Evolutionary conservation across 1,140 invertebrate species (phyloP).

Genomic region (Nautilus pompilius): DNA sequence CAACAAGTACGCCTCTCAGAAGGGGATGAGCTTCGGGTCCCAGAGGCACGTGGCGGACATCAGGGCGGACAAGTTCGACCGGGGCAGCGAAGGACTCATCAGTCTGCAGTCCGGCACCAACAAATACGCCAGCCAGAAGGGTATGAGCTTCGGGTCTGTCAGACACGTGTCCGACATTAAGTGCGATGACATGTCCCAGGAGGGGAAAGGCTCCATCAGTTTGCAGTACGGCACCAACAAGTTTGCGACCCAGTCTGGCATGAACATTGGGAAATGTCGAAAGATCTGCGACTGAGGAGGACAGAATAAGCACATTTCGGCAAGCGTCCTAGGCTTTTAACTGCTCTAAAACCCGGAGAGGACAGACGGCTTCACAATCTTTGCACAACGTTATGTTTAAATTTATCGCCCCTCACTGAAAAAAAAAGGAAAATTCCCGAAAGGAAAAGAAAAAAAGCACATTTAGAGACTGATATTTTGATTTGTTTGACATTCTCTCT

Average conservation of each 20-base stretch:
- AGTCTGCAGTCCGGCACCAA: slow-evolving; percentile 91
- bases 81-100: slow-evolving; percentile 72
- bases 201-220: slow-evolving; percentile 18
- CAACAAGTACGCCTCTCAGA: slow-evolving; percentile 70
- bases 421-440: too few species aligned
- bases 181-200: slow-evolving; percentile 17
- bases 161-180: slow-evolving; percentile 37
- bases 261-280: slow-evolving; percentile 89
- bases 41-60: slow-evolving; percentile 38
- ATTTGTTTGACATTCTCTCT: too few species aligned
- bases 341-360: too few species aligned
- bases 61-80: slow-evolving; percentile 26
- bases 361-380: too few species aligned
- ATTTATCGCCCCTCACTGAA: too few species aligned
- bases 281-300: slow-evolving; percentile 66
- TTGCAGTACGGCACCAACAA: slow-evolving; percentile 66
- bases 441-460: too few species aligned
- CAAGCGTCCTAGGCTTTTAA: too few species aligned
- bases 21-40: slow-evolving; percentile 34
- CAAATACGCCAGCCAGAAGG: slow-evolving; percentile 84
- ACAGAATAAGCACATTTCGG: too few species aligned
- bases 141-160: slow-evolving; percentile 77
- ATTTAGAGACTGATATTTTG: too few species aligned
- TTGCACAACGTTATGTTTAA: too few species aligned
- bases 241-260: slow-evolving; percentile 70